Evolutionary conservation across 2,888 invertebrate genomes (phyloP).

Genomic region (Drosophila kokeensis): DNA sequence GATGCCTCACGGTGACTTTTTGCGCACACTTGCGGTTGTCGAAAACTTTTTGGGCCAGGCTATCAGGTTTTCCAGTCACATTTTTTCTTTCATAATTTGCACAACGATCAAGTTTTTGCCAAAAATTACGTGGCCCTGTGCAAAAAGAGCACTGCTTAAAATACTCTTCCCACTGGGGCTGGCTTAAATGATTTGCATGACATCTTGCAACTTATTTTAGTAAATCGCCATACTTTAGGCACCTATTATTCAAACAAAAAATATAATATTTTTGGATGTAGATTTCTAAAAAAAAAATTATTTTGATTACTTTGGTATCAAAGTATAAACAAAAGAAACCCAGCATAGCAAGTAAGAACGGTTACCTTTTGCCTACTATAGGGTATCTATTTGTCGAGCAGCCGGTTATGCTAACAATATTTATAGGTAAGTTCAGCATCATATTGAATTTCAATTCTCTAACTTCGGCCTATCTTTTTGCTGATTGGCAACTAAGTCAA

Average conservation of each 20-base stretch:
- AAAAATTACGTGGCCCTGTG: slow-evolving; percentile 76
- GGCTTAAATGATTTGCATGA: slow-evolving; percentile 56
- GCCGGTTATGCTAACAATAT: background rate
- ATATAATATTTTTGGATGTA: too few relatives aligned
- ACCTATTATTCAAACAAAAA: too few relatives aligned
- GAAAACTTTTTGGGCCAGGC: slow-evolving; percentile 54
- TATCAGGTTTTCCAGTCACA: slow-evolving; percentile 58
- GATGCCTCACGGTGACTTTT: slow-evolving; percentile 23
- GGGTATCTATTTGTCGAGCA: background rate
- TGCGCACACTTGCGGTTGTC: slow-evolving; percentile 18
- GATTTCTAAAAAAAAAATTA: too few relatives aligned
- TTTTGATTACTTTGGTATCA: background rate
- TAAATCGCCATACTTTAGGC: too few relatives aligned
- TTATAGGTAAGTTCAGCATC: background rate
- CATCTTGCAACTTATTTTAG: slow-evolving; percentile 38
- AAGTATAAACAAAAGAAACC: background rate
- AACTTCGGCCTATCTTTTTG: background rate
- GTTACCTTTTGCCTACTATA: background rate
- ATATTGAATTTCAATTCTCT: background rate
- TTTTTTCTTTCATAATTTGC: slow-evolving; percentile 67
- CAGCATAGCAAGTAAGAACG: background rate
- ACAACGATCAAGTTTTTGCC: slow-evolving; percentile 73
- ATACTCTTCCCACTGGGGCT: slow-evolving; percentile 12
- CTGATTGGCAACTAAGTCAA: background rate
- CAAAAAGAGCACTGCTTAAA: background rate